Evolutionary conservation across 2,888 invertebrate genomes (phyloP).

Genomic region (Pseudolycoriella hygida): DNA sequence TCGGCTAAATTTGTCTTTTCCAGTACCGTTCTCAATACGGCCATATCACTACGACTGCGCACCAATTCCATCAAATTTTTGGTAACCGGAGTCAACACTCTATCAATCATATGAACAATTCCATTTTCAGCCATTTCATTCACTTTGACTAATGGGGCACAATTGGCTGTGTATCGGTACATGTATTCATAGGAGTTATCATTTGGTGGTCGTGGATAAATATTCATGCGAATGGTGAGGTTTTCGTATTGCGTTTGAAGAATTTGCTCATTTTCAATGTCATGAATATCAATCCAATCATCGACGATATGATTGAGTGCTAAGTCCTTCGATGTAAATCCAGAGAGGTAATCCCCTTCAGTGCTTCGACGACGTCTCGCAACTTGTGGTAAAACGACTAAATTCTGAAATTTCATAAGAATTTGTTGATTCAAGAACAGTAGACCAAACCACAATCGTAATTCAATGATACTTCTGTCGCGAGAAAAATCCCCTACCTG

Average conservation of each 20-base stretch:
- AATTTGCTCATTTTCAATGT: constrained; percentile 38
- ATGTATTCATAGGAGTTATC: constrained; percentile 20
- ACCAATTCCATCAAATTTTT: constrained; percentile 39
- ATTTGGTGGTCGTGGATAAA: constrained; percentile 12
- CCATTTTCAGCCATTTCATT: constrained; percentile 48
- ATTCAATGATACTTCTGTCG: too few relatives aligned
- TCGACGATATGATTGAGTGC: constrained; percentile 38
- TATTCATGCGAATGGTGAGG: constrained; percentile 25
- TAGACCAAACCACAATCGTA: too few relatives aligned
- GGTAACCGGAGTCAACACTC: constrained; percentile 37
- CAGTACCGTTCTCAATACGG: constrained; percentile 34
- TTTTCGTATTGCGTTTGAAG: constrained; percentile 23
- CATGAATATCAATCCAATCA: constrained; percentile 36
- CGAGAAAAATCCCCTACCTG: too few relatives aligned
- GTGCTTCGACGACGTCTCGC: constrained; percentile 12
- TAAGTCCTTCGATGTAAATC: constrained; percentile 30
- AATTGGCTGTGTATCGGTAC: constrained; percentile 41
- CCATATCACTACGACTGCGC: constrained; percentile 36
- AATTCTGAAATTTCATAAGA: constrained; percentile 27
- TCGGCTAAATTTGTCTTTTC: constrained; percentile 37
- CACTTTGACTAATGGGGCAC: constrained; percentile 38
- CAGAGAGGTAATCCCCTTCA: constrained; percentile 13
- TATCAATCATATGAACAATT: constrained; percentile 42
- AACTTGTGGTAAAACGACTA: constrained; percentile 22
- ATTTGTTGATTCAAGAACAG: too few relatives aligned